phyloP scores from a whole-genome alignment of 2,888 invertebrate species.

The Lepidonotus clava region DNA sequence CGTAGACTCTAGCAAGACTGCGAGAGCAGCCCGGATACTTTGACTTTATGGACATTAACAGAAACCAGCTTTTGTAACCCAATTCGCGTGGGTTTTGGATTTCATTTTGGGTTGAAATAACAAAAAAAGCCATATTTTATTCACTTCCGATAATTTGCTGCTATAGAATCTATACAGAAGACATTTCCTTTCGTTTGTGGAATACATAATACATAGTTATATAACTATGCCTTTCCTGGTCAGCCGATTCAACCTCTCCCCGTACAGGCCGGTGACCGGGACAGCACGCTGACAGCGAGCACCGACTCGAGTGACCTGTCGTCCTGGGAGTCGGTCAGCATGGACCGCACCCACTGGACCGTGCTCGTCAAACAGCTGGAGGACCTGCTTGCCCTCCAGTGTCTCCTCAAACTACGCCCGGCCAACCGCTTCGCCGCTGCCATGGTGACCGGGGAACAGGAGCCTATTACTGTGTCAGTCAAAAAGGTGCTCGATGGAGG shows the following conservation, averaged over 20 bases:
- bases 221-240: too few relatives aligned
- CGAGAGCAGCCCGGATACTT: too few relatives aligned
- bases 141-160: too few relatives aligned
- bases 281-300: constrained; percentile 36
- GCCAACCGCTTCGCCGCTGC: constrained; percentile 55
- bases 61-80: too few relatives aligned
- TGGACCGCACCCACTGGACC: constrained; percentile 93
- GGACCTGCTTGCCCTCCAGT: constrained; percentile 87
- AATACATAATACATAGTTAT: too few relatives aligned
- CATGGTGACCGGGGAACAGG: constrained; percentile 59
- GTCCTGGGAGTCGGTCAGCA: constrained; percentile 91
- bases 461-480: constrained; percentile 75
- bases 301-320: constrained; percentile 56
- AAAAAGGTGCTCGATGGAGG: constrained; percentile 79
- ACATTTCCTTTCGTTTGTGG: too few relatives aligned
- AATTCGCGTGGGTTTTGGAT: too few relatives aligned
- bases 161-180: too few relatives aligned
- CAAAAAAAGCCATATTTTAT: too few relatives aligned
- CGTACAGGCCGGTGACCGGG: constrained; percentile 5
- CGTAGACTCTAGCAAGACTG: too few relatives aligned
- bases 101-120: too few relatives aligned
- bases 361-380: constrained; percentile 92
- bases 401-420: constrained; percentile 69
- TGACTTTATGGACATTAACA: too few relatives aligned
- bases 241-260: neutral